Evolutionary conservation across 2,113 vertebrate genomes (phyloP).

Genomic region (Lepisosteus osseus): DNA sequence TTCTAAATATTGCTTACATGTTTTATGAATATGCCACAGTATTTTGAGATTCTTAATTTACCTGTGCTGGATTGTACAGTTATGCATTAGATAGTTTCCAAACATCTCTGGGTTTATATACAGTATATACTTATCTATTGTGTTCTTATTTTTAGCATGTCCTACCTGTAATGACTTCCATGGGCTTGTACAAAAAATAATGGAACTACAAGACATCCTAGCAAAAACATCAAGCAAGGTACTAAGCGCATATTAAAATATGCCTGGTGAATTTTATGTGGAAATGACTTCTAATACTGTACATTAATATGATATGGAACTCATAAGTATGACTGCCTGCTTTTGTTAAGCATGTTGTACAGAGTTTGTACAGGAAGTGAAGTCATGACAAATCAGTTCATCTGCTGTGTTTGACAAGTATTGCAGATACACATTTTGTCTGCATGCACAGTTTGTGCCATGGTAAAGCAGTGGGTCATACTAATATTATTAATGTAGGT

Average conservation of each 20-base stretch:
- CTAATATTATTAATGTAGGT: conserved; percentile 20
- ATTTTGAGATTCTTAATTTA: too few relatives aligned
- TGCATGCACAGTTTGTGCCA: background rate
- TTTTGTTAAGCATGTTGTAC: too few relatives aligned
- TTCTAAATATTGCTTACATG: too few relatives aligned
- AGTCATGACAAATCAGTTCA: background rate
- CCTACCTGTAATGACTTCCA: conserved; percentile 98
- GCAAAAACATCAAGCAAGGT: conserved; percentile 98
- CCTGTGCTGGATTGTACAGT: too few relatives aligned
- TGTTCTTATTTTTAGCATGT: conserved; percentile 76
- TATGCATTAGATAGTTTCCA: too few relatives aligned
- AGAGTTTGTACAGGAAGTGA: too few relatives aligned
- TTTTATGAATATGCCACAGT: too few relatives aligned
- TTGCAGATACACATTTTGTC: background rate
- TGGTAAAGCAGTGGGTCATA: background rate
- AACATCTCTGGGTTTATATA: too few relatives aligned
- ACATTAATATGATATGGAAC: too few relatives aligned
- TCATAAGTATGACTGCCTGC: too few relatives aligned
- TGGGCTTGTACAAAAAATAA: conserved; percentile 97
- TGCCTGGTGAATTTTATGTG: too few relatives aligned
- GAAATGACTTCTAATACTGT: too few relatives aligned
- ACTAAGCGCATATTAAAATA: conserved; percentile 32
- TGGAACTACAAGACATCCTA: conserved; percentile 95
- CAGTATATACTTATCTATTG: background rate
- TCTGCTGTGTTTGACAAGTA: background rate